These are phyloP conservation scores for Elaeidobius kamerunicus DNA, from an alignment of 2,888 invertebrate genomes.

Conservation along the genomic window DNA sequence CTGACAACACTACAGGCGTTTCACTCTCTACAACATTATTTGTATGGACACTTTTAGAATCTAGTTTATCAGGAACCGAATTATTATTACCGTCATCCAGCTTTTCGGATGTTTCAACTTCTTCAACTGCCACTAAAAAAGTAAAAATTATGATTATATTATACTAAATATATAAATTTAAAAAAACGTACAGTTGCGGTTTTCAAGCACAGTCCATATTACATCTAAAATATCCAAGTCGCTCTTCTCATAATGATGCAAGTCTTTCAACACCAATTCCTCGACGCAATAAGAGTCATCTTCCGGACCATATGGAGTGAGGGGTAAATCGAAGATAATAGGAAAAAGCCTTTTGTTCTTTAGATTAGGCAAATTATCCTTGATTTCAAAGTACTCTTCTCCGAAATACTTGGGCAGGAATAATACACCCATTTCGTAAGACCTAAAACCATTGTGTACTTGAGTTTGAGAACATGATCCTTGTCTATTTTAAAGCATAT, in stretches of 20 bases:
- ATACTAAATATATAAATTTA: neutral
- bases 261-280: neutral
- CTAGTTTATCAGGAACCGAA: neutral
- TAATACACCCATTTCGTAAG: slow-evolving; percentile 86
- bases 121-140: neutral
- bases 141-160: neutral
- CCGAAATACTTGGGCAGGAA: slow-evolving; percentile 83
- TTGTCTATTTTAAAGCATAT: too few relatives aligned
- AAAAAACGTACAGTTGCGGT: neutral
- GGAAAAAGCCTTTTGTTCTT: slow-evolving; percentile 52
- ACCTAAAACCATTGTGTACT: too few relatives aligned
- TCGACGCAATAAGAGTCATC: slow-evolving; percentile 61
- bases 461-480: neutral
- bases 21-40: neutral
- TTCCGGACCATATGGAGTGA: slow-evolving; percentile 62
- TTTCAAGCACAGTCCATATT: neutral
- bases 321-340: slow-evolving; percentile 81
- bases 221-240: neutral
- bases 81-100: too few relatives aligned
- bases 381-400: slow-evolving; percentile 51
- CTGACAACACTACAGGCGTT: neutral
- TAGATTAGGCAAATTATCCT: slow-evolving; percentile 35
- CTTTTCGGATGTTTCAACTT: neutral
- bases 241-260: neutral
- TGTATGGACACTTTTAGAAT: neutral